Conservation (phyloP, 2,797 vertebrate genomes). For the Podargus strigoides region DNA sequence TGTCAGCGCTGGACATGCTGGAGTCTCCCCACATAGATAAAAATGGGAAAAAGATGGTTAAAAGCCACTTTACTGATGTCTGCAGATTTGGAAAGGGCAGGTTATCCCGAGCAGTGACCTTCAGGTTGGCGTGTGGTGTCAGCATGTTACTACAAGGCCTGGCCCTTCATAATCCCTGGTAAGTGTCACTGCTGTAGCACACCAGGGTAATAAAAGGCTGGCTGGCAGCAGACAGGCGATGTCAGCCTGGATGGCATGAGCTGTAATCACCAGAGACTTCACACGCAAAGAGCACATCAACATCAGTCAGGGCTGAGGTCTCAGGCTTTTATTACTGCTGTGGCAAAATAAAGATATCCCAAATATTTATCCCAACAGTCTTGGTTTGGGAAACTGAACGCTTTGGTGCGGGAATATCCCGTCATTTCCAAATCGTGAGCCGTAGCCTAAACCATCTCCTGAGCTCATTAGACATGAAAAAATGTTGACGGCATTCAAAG, state of each 20-base stretch:
- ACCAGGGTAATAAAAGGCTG: neutral
- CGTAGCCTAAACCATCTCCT: neutral
- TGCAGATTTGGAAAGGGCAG: neutral
- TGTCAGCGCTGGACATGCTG: fast-evolving
- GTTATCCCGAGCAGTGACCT: neutral
- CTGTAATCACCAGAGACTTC: neutral
- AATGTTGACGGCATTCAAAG: neutral
- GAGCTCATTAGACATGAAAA: neutral
- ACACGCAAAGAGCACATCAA: neutral
- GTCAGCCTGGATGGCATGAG: neutral
- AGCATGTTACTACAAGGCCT: neutral
- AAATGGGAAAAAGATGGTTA: neutral
- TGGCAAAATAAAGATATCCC: neutral
- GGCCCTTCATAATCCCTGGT: neutral
- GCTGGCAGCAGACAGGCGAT: neutral
- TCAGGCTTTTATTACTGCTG: neutral
- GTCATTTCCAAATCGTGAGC: neutral
- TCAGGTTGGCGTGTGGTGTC: neutral
- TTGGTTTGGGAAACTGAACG: neutral
- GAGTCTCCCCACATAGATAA: neutral
- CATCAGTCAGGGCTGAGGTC: neutral
- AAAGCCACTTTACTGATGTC: neutral
- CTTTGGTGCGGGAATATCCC: neutral
- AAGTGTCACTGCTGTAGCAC: neutral
- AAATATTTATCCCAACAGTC: neutral